Conservation (phyloP, 2,113 vertebrate species). For the Elanoides forficatus region DNA sequence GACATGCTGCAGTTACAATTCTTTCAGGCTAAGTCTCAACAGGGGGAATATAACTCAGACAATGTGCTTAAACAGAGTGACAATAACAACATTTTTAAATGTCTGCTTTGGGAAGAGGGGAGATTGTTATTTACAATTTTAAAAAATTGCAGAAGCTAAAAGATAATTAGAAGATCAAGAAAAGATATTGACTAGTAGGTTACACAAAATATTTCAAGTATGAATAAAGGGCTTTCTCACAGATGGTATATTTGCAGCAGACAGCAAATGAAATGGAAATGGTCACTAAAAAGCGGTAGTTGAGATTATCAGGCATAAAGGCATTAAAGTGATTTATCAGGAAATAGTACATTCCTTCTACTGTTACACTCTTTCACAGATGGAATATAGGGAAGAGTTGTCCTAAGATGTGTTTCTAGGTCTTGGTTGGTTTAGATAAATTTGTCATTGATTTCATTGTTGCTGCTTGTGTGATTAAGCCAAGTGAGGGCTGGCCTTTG, state of each 20-base stretch:
- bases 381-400: background rate
- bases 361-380: background rate
- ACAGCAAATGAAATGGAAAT: background rate
- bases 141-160: background rate
- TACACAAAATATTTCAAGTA: background rate
- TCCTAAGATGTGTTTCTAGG: background rate
- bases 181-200: background rate
- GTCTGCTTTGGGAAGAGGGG: background rate
- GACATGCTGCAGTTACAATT: constrained; percentile 34
- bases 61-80: constrained; percentile 15
- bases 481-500: background rate
- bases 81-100: constrained; percentile 34
- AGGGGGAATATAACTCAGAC: constrained; percentile 33
- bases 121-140: background rate
- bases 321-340: background rate
- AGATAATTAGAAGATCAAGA: constrained; percentile 40
- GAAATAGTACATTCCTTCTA: background rate
- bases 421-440: background rate
- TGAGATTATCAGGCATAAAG: background rate
- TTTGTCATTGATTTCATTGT: background rate
- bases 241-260: background rate
- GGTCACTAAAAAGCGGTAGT: background rate
- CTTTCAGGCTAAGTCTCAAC: constrained; percentile 55
- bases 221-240: background rate
- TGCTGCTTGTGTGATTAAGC: background rate